Evolutionary conservation across 2,113 vertebrate species (phyloP).

Genomic region (Nothobranchius furzeri): DNA sequence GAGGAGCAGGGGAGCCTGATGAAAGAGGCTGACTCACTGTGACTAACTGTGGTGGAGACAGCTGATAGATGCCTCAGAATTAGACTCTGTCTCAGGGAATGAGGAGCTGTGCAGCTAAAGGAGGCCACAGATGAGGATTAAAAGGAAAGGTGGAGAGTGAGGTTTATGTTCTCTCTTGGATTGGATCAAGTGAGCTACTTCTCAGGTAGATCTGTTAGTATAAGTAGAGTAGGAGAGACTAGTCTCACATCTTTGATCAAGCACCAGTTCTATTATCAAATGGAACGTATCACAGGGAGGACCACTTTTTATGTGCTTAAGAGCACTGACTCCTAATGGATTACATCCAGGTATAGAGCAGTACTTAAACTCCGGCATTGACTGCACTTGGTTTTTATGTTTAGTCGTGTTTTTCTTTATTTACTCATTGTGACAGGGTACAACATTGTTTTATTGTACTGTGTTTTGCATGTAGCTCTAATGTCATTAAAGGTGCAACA

Average conservation of each 20-base stretch:
- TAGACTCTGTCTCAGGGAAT: constrained; percentile 12
- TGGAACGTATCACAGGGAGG: not conserved
- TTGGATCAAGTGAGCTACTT: constrained; percentile 13
- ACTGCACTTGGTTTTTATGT: no score
- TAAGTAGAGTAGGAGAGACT: not conserved
- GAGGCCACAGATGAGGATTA: constrained; percentile 12
- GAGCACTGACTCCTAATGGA: no score
- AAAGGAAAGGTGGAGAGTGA: constrained; percentile 10
- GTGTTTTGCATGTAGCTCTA: no score
- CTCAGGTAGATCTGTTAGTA: not conserved
- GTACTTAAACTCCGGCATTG: no score
- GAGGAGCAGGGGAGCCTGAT: constrained; percentile 33
- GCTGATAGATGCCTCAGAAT: constrained; percentile 25
- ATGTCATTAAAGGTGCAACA: no score
- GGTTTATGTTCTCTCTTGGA: constrained; percentile 7
- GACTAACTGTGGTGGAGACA: constrained; percentile 32
- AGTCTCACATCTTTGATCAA: not conserved
- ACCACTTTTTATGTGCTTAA: not conserved
- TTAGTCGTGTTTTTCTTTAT: no score
- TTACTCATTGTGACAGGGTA: no score
- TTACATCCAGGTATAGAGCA: no score
- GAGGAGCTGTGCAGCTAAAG: constrained; percentile 23
- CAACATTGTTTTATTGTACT: no score
- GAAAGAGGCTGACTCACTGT: constrained; percentile 29
- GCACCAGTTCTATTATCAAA: not conserved